Evolutionary conservation across 2,113 vertebrate species (phyloP).

Genomic region (Rhabdomys dilectus): DNA sequence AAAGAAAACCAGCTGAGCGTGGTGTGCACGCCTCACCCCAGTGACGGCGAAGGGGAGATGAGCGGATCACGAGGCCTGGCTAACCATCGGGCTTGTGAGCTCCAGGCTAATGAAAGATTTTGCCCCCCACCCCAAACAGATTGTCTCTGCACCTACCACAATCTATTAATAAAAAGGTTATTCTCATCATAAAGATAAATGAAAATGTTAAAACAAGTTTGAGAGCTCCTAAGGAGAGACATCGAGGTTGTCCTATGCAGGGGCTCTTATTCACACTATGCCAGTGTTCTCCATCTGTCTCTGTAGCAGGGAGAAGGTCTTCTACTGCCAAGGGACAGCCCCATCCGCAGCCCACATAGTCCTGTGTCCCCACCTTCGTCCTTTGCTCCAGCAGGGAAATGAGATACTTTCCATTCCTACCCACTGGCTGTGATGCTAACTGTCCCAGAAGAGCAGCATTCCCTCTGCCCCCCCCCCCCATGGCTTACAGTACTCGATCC

Average conservation of each 20-base stretch:
- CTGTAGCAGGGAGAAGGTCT: not conserved
- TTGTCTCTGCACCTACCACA: not conserved
- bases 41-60: no score
- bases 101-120: not conserved
- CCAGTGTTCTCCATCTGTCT: not conserved
- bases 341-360: not conserved
- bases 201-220: not conserved
- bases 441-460: no score
- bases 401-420: not conserved
- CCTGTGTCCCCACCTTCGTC: not conserved
- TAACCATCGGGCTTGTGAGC: not conserved
- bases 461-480: not conserved
- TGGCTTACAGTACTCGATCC: conserved; percentile 97
- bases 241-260: not conserved
- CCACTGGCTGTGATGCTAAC: not conserved
- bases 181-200: not conserved
- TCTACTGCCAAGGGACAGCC: not conserved
- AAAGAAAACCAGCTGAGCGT: no score
- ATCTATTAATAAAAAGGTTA: not conserved
- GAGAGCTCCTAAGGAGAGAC: not conserved
- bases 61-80: not conserved
- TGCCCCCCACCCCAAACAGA: not conserved
- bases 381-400: not conserved
- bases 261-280: not conserved
- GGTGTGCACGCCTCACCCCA: not conserved